Base-by-base conservation (phyloP, 2,888 invertebrate genomes). In the Digitonthophagus gazella region DNA sequence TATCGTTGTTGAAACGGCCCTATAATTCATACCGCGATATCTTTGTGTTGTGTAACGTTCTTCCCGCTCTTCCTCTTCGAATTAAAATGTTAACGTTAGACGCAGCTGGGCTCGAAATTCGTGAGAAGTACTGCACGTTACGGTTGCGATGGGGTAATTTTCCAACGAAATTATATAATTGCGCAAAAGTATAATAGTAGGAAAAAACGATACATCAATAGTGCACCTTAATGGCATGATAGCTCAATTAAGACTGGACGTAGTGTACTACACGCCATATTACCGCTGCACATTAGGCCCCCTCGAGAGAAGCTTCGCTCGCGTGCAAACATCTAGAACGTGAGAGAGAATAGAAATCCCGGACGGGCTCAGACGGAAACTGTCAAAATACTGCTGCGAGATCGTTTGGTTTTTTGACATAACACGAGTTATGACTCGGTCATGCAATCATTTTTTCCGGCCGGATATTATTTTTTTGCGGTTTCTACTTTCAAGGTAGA, bases 341-440 rank as follows among this genome's bases (percentile, higher is more conserved):
- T 80, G 80, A 78, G 80, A 78, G 80, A 80, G 78, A 78, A 78
- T 77, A 76, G 74, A 78, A 77, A 77, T 77, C 77, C 75, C 75
- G 75, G 56, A 70, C 69, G 71, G 75, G 75, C 73, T 20, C 6
- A 19, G n/a, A 19, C 20, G 19, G n/a, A 61, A 18, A 61, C 61
- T 61, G 61, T 18, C 61, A 6, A 61, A 61, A 61, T 44, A 44
- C 28, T 44, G 28, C 28, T 44, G 28, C 28, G 28, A 44, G 28
- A 44, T 44, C 28, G 28, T 44, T 44, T 44, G 28, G n/a, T 44
- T 44, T 44, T 44, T 44, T 44, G 28, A 44, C 11, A 11, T 44
- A 44, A 44, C 8, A 44, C 28, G 28, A 44, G 28, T 44, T 44
- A 44, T 44, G 28, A 6, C 28, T 44, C 11, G 28, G 28, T 44